Conservation (phyloP, 2,888 invertebrate species). For the Lucinisca nassula region DNA sequence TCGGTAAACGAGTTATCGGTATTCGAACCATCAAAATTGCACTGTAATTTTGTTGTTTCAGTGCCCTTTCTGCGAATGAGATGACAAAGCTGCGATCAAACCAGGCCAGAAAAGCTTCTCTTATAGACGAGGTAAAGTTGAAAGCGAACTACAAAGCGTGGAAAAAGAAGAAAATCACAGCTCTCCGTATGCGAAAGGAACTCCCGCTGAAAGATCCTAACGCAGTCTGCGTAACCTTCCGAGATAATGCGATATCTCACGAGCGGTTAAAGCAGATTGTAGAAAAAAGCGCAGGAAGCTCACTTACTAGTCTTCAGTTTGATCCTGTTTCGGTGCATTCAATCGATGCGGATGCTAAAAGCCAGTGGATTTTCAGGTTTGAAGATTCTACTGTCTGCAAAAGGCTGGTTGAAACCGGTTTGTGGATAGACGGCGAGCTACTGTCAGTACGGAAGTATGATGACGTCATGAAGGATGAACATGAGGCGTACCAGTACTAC, state of each 20-base stretch:
- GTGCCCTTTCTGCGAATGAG: neutral
- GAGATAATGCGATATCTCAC: constrained; percentile 67
- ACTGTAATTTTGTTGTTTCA: neutral
- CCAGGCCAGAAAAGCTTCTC: constrained; percentile 32
- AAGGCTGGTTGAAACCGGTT: constrained; percentile 54
- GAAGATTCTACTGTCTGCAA: constrained; percentile 56
- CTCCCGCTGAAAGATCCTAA: constrained; percentile 66
- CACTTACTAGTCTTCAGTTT: constrained; percentile 65
- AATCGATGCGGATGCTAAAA: constrained; percentile 61
- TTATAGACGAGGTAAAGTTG: constrained; percentile 66
- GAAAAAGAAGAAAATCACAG: constrained; percentile 70
- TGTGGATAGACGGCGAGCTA: constrained; percentile 64
- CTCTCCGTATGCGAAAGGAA: constrained; percentile 70
- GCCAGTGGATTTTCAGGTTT: constrained; percentile 74
- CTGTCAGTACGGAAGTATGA: constrained; percentile 67
- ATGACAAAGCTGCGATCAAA: neutral
- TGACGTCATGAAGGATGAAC: constrained; percentile 74
- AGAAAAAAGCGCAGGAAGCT: constrained; percentile 60
- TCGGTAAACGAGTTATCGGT: no score
- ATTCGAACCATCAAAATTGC: no score
- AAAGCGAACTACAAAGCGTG: constrained; percentile 68
- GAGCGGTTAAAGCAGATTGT: constrained; percentile 65
- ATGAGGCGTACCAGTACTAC: constrained; percentile 72
- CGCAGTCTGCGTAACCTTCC: constrained; percentile 65
- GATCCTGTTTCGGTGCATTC: constrained; percentile 73